Conservation (phyloP, 2,888 invertebrate species). For the Tenthredo distinguenda region DNA sequence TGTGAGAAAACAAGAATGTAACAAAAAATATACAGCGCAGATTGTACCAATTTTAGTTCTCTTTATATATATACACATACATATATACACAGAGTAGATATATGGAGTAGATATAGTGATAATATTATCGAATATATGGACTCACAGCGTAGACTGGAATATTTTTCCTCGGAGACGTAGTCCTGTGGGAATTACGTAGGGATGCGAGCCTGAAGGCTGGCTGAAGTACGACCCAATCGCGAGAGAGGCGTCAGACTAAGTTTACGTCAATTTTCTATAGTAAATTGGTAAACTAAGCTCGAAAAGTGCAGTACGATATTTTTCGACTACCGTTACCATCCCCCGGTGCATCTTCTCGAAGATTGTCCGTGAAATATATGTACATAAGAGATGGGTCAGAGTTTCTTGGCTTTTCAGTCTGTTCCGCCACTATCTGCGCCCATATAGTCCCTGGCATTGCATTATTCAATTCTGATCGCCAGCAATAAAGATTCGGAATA, state of each 20-base stretch:
- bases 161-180: not conserved
- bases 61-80: not conserved
- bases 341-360: not conserved
- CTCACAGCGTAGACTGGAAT: not conserved
- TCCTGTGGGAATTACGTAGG: not conserved
- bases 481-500: slow-evolving; percentile 71
- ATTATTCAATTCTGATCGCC: slow-evolving; percentile 73
- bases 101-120: not conserved
- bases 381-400: slow-evolving; percentile 35
- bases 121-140: not conserved
- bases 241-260: not conserved
- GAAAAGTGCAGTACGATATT: slow-evolving; percentile 7
- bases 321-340: not conserved
- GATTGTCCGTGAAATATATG: slow-evolving; percentile 39
- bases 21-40: not conserved
- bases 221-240: slow-evolving; percentile 28
- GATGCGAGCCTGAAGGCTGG: not conserved
- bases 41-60: not conserved
- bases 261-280: slow-evolving; percentile 6
- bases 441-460: slow-evolving; percentile 61
- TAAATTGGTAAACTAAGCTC: not conserved
- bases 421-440: slow-evolving; percentile 10
- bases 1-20: not conserved
- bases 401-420: slow-evolving; percentile 40
- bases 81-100: too few species aligned